phyloP scores from a whole-genome alignment of 2,888 invertebrate genomes.

The Dorcus hopei region DNA sequence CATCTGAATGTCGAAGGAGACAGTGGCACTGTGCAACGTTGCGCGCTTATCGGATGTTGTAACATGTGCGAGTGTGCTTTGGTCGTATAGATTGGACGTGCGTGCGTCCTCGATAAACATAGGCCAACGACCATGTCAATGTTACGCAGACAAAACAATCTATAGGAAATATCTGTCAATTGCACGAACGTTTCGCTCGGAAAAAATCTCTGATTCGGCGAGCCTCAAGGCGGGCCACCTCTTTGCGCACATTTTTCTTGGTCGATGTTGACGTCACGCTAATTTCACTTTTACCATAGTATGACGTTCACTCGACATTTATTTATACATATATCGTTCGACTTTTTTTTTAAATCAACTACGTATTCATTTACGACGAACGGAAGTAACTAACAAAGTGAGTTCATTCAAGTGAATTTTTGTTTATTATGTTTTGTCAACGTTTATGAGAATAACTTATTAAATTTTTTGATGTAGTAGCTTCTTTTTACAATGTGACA shows the following conservation, averaged over 20 bases:
- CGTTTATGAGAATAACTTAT: no score
- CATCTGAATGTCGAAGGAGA: slow-evolving; percentile 37
- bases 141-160: slow-evolving; percentile 39
- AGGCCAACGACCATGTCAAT: slow-evolving; percentile 45
- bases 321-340: no score
- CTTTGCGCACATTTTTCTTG: background rate
- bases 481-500: no score
- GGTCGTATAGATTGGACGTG: slow-evolving; percentile 31
- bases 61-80: slow-evolving; percentile 24
- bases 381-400: no score
- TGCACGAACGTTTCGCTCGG: slow-evolving; percentile 2
- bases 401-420: no score
- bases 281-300: no score
- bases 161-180: slow-evolving; percentile 19
- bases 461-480: no score
- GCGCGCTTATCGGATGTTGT: slow-evolving; percentile 15
- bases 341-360: no score
- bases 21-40: slow-evolving; percentile 30
- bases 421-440: no score
- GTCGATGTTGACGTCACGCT: background rate
- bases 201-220: background rate
- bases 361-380: no score
- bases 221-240: background rate
- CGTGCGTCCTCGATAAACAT: slow-evolving; percentile 44
- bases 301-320: no score